Conservation (phyloP, 1,140 invertebrate genomes). For the Aplysia californica region DNA sequence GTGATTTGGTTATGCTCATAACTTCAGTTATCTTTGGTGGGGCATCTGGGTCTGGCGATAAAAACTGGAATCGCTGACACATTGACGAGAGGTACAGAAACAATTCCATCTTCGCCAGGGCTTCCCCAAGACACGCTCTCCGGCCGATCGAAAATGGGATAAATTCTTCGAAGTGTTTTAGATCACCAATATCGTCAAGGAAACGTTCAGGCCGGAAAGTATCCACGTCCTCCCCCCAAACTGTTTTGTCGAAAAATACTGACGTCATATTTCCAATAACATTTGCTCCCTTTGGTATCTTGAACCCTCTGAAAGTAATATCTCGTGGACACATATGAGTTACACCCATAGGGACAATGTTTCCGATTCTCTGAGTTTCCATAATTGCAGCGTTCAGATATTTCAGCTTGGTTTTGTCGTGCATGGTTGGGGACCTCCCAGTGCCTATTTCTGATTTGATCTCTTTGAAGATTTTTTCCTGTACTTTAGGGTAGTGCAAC, state of each 20-base stretch:
- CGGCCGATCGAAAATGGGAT: slow-evolving; percentile 23
- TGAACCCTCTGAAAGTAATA: background rate
- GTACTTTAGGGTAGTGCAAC: slow-evolving; percentile 78
- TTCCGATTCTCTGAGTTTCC: no score
- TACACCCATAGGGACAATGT: background rate
- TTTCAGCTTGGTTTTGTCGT: background rate
- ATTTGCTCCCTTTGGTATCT: background rate
- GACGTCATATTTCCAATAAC: background rate
- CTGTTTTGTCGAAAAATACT: background rate
- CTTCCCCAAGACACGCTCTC: slow-evolving; percentile 33
- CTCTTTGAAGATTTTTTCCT: slow-evolving; percentile 82
- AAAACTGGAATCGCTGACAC: slow-evolving; percentile 34
- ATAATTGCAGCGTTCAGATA: no score
- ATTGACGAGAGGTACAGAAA: slow-evolving; percentile 33
- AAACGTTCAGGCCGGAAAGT: slow-evolving; percentile 2
- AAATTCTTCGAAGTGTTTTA: background rate
- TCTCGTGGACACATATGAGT: background rate
- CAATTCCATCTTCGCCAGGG: slow-evolving; percentile 34
- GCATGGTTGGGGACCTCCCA: background rate
- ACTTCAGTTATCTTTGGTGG: no score
- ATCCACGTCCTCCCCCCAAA: background rate
- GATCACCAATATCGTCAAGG: background rate
- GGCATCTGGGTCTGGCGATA: background rate
- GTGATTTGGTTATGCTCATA: no score
- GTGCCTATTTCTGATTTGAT: slow-evolving; percentile 75